These are phyloP conservation scores for Metridium senile DNA, from an alignment of 92 coral and sea anemone species.

Conservation along the genomic window DNA sequence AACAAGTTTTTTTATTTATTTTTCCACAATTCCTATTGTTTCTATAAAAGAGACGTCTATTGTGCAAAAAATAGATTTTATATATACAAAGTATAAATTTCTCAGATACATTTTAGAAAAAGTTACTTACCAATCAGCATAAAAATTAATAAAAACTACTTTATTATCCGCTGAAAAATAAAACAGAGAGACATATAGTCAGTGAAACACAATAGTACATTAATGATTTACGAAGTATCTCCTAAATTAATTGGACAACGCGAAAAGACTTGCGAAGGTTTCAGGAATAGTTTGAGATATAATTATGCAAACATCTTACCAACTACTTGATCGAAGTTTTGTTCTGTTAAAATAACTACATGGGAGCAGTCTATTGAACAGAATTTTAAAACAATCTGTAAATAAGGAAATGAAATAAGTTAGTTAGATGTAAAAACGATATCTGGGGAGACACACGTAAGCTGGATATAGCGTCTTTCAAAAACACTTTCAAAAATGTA, in stretches of 20 bases:
- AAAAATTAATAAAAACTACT: slow-evolving; percentile 90
- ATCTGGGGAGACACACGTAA: slow-evolving; percentile 3
- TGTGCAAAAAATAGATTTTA: background rate
- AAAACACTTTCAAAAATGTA: slow-evolving; percentile 8
- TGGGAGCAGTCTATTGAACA: slow-evolving; percentile 46
- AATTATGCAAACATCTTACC: too few species aligned
- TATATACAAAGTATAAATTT: background rate
- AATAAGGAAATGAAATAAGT: slow-evolving; percentile 7
- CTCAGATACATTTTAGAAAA: background rate
- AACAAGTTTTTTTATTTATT: too few species aligned
- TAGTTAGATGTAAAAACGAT: background rate
- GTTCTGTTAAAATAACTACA: slow-evolving; percentile 60
- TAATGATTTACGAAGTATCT: background rate
- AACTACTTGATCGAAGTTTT: slow-evolving; percentile 72
- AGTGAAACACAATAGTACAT: background rate
- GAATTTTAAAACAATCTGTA: slow-evolving; percentile 61
- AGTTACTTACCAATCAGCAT: slow-evolving; percentile 92
- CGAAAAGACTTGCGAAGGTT: too few species aligned
- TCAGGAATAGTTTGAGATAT: too few species aligned
- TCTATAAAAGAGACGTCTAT: background rate
- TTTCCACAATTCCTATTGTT: background rate
- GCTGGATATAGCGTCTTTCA: slow-evolving; percentile 17
- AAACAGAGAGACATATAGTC: background rate
- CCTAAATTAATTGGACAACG: background rate
- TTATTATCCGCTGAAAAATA: slow-evolving; percentile 69